Conservation (phyloP, 2,113 vertebrate species). For the Bos javanicus region DNA sequence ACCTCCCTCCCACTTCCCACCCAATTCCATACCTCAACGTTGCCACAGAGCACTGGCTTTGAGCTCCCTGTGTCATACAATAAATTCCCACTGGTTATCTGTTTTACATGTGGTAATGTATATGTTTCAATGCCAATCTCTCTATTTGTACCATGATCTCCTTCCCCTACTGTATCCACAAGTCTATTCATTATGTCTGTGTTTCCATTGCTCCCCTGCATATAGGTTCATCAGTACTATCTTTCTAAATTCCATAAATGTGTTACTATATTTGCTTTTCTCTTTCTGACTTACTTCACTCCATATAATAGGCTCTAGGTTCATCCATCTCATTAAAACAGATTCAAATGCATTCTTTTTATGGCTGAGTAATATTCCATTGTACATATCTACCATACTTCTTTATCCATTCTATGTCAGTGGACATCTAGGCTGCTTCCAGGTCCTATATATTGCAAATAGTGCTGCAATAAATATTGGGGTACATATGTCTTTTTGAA, state of each 20-base stretch:
- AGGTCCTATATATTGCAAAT: not conserved
- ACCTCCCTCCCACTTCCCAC: not conserved
- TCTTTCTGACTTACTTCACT: not conserved
- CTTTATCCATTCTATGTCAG: not conserved
- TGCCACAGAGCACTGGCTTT: not conserved
- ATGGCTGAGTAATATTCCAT: not conserved
- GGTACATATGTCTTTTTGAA: not conserved
- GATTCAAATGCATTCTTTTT: not conserved
- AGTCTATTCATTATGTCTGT: not conserved
- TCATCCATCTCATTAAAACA: not conserved
- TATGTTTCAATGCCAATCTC: not conserved
- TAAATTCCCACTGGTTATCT: not conserved
- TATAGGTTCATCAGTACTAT: not conserved
- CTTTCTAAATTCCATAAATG: not conserved
- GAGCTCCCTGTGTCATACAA: not conserved
- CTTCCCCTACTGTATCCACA: not conserved
- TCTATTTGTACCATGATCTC: not conserved
- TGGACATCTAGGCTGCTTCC: not conserved
- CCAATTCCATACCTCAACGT: not conserved
- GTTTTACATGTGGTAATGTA: not conserved
- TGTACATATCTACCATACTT: not conserved
- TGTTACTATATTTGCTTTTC: not conserved
- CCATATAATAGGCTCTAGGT: not conserved
- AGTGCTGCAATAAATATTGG: not conserved
- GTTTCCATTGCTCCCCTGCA: not conserved